phyloP scores from a whole-genome alignment of 1,140 invertebrate genomes.

The Megathymus violae region DNA sequence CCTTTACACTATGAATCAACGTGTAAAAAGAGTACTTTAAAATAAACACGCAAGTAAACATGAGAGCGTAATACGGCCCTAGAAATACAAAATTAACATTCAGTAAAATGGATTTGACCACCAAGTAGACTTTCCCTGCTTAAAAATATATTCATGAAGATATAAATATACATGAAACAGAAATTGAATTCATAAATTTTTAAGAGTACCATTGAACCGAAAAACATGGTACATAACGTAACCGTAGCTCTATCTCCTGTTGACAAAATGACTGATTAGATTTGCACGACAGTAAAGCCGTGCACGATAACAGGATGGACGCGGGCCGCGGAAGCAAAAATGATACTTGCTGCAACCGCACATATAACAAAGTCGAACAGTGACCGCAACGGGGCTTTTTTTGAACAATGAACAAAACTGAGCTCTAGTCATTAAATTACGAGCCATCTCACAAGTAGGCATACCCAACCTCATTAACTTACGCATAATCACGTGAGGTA shows the following conservation, averaged over 20 bases:
- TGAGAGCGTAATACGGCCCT: no score
- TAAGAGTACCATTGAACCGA: neutral
- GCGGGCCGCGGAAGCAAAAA: neutral
- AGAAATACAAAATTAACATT: no score
- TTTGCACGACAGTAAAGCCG: no score
- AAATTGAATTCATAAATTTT: slow-evolving; percentile 1
- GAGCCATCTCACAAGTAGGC: neutral
- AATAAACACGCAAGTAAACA: no score
- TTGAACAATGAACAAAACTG: neutral
- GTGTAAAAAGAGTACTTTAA: no score
- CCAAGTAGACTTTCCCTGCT: no score
- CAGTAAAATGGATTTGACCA: no score
- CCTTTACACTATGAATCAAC: no score
- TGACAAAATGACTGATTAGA: slow-evolving; percentile 28
- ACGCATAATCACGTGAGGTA: neutral
- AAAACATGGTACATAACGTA: slow-evolving; percentile 1
- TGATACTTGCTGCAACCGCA: neutral
- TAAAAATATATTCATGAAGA: neutral
- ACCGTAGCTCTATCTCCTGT: slow-evolving; percentile 7
- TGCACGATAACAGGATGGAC: slow-evolving; percentile 9
- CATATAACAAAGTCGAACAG: neutral
- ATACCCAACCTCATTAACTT: neutral
- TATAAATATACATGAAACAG: neutral
- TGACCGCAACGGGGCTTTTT: neutral
- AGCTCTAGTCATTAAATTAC: neutral